phyloP scores from a whole-genome alignment of 2,113 vertebrate species.

The Phaethon lepturus region DNA sequence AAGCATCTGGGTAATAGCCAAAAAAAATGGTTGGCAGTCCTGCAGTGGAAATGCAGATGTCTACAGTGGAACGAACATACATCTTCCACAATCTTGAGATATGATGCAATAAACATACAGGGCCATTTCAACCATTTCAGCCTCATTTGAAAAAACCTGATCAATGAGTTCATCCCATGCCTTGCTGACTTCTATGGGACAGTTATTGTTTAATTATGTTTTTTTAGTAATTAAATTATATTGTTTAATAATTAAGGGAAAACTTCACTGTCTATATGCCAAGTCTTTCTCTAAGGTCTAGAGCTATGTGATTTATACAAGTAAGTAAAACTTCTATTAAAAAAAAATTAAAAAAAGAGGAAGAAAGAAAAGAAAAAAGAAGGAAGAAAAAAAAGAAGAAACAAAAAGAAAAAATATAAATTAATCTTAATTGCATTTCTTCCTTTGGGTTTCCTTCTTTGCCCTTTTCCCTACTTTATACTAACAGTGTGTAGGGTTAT shows the following conservation, averaged over 20 bases:
- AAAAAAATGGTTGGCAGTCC: neutral
- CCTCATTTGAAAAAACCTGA: neutral
- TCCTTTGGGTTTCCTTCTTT: neutral
- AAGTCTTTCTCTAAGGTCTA: neutral
- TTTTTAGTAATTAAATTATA: no score
- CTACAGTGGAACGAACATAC: fast-evolving
- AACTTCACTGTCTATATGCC: neutral
- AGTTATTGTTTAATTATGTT: neutral
- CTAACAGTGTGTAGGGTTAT: neutral
- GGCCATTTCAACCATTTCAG: neutral
- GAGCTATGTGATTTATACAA: neutral
- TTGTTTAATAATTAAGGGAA: neutral
- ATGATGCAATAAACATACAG: neutral
- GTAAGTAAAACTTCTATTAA: neutral
- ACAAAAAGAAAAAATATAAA: fast-evolving
- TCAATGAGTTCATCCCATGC: fast-evolving
- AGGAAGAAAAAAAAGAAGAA: neutral
- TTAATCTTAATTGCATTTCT: neutral
- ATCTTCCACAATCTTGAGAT: neutral
- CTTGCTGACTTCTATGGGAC: neutral
- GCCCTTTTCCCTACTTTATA: fast-evolving
- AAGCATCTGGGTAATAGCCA: fast-evolving
- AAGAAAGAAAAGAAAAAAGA: no score
- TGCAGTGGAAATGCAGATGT: neutral
- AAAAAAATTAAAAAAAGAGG: neutral